Evolutionary conservation across 2,113 vertebrate genomes (phyloP).

Genomic region (human): DNA sequence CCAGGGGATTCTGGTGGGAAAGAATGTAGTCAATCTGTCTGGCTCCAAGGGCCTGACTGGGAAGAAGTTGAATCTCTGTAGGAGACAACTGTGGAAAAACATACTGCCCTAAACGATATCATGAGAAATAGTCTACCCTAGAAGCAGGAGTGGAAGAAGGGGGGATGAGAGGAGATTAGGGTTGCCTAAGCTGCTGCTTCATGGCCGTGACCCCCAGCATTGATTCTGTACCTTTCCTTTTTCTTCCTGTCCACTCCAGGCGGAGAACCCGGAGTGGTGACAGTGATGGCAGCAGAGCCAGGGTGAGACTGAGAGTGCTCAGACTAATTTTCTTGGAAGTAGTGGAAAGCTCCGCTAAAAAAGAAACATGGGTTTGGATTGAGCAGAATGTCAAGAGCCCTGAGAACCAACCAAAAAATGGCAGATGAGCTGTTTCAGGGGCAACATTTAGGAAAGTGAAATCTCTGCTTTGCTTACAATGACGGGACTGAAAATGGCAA

Average conservation of each 20-base stretch:
- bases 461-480: background rate
- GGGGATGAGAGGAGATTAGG: fast-evolving
- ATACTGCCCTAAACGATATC: background rate
- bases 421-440: background rate
- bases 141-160: background rate
- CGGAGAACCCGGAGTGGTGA: background rate
- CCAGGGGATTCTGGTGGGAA: background rate
- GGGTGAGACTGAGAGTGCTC: background rate
- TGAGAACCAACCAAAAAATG: background rate
- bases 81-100: background rate
- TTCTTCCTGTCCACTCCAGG: background rate
- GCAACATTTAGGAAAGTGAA: background rate
- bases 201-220: background rate
- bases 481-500: background rate
- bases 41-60: background rate
- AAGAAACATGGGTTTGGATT: background rate
- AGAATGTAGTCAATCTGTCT: background rate
- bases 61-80: background rate
- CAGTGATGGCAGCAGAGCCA: background rate
- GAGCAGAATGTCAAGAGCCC: background rate
- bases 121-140: background rate
- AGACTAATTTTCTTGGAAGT: background rate
- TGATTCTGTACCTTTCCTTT: background rate
- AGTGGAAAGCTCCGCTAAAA: too few species aligned
- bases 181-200: background rate